A percentile compares a stretch with the other conserved stretches of the same genome.
Conservation (phyloP, 1,140 invertebrate species). For the Pseudomyrmex flavicornis region DNA sequence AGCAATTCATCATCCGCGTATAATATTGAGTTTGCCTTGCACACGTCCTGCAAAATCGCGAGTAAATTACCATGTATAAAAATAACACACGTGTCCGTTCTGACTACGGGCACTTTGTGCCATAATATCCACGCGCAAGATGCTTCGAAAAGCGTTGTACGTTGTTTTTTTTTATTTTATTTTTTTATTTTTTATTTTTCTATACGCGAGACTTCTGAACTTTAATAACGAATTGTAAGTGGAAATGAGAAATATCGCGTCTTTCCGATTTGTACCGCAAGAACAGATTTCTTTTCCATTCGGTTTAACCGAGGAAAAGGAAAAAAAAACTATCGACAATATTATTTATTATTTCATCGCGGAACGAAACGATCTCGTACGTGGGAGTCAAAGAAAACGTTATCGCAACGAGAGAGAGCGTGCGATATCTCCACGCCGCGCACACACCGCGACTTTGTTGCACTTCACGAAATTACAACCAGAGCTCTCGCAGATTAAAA, state of each 20-base stretch:
- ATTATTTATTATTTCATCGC: constrained; percentile 18
- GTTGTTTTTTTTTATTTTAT: background rate
- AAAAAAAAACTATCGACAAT: background rate
- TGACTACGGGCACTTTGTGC: too few relatives aligned
- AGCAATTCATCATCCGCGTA: constrained; percentile 44
- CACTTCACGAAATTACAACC: constrained; percentile 42
- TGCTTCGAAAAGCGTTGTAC: background rate
- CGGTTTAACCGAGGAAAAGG: background rate
- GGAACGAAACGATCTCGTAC: background rate
- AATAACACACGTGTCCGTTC: background rate
- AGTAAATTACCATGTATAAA: constrained; percentile 22
- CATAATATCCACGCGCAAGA: background rate
- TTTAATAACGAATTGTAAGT: background rate
- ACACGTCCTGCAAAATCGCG: background rate
- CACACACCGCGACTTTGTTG: constrained; percentile 29
- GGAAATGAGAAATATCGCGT: background rate
- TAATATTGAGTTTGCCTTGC: constrained; percentile 40
- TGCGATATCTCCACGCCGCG: constrained; percentile 28
- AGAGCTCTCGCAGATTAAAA: constrained; percentile 53
- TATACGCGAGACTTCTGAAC: background rate
- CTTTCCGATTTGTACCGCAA: background rate
- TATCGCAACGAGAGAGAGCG: constrained; percentile 37
- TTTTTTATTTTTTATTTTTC: too few relatives aligned
- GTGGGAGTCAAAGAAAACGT: constrained; percentile 1
- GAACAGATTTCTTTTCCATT: constrained; percentile 27